Base-by-base conservation (phyloP, 1,140 invertebrate genomes). In the Watersipora subatra region DNA sequence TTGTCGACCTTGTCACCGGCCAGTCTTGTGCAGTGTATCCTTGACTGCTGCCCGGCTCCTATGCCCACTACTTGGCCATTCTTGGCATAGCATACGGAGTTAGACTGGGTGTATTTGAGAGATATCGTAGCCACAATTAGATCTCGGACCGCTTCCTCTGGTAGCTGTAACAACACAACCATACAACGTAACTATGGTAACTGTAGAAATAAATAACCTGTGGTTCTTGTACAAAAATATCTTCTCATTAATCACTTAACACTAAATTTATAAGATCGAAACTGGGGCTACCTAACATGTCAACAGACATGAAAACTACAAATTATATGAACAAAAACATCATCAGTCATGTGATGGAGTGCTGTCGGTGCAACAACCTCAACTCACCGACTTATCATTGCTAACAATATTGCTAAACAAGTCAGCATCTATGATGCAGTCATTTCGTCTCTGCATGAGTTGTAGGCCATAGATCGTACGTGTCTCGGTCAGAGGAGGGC, bases 1-100 rank as follows among this genome's bases (percentile, higher is more conserved):
- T 94, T 92, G 76, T 93, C 90, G n/a, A 92, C 92, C 81, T 99
- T 98, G 74, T 94, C 91, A 20, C 93, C 94, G 65, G 95, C 95
- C 67, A 99, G 84, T 71, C 95, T 85, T 0, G 94, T 97, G 78
- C 94, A 98, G 79, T 98, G 94, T 74, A 99, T 97, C 68, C 95
- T 85, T 0, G 92, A 95, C 78, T 99, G 95, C 76, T 98, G 95
- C 0, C 95, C 95, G 27, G 95, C 95, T 57, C 95, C 95, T 68
- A 97, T 96, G 46, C 95, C 94, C 75, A 97, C 88, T 0, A 97
- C 89, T 84, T 99, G 90, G 0, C 92, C 92, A 80, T 91, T 85
- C 71, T 86, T 87, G 2, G 89, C 92, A 74, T 90, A 96, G 75
- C 92, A 96, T 0, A 97, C 93, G 1, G 91, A 94, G 76, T 97